phyloP scores from a whole-genome alignment of 2,888 invertebrate genomes.

The Priocnemis perturbator region DNA sequence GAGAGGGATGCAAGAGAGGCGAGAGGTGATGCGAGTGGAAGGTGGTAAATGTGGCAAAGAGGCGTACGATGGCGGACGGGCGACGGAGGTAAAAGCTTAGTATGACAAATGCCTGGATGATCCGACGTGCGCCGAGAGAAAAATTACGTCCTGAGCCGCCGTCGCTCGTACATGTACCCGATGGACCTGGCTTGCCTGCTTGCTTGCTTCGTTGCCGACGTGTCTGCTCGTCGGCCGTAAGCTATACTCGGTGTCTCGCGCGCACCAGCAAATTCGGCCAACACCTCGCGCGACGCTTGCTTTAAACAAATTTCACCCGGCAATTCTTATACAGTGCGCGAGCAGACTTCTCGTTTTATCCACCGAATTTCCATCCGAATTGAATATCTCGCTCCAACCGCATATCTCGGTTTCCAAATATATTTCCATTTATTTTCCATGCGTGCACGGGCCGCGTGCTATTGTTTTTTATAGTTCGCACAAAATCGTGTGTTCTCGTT shows the following conservation, averaged over 20 bases:
- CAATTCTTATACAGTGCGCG: no score
- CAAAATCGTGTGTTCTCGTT: no score
- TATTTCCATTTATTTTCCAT: no score
- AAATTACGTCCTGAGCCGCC: constrained; percentile 64
- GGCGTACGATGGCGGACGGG: neutral
- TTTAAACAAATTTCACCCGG: no score
- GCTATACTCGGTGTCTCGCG: neutral
- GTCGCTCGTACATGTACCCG: constrained; percentile 17
- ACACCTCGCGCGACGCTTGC: no score
- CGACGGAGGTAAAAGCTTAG: constrained; percentile 57
- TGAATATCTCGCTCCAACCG: no score
- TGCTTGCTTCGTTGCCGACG: neutral
- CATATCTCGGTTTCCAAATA: no score
- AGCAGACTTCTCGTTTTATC: no score
- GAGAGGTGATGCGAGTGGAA: neutral
- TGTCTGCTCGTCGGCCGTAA: no score
- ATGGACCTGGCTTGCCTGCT: constrained; percentile 7
- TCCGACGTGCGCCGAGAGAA: constrained; percentile 53
- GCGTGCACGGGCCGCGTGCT: no score
- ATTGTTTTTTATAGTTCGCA: no score
- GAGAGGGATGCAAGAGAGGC: neutral
- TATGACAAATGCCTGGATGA: constrained; percentile 68
- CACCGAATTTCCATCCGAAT: no score
- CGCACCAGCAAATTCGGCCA: neutral
- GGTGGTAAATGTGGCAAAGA: constrained; percentile 1